Percentiles rank a stretch among this genome's conserved stretches.
These are phyloP conservation scores for Elephas maximus DNA, from an alignment of 2,113 vertebrate genomes.

Conservation along the genomic window DNA sequence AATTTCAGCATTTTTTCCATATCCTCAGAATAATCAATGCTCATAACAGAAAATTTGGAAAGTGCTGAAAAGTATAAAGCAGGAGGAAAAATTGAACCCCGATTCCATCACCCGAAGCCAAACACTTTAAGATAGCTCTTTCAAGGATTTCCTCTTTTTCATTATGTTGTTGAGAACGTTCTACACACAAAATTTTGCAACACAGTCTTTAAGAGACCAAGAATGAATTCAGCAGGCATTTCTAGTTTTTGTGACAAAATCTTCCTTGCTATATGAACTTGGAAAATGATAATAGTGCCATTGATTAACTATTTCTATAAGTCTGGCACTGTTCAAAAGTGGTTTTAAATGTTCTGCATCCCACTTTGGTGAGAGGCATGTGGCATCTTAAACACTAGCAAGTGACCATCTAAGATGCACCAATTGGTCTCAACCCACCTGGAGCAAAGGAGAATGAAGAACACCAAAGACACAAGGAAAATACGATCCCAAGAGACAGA, in stretches of 20 bases:
- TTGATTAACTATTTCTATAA: not conserved
- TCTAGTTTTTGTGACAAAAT: not conserved
- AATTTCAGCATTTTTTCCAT: not conserved
- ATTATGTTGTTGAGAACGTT: not conserved
- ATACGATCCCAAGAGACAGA: too few relatives aligned
- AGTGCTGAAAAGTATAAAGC: not conserved
- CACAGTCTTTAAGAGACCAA: not conserved
- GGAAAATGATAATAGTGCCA: not conserved
- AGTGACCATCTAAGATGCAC: too few relatives aligned
- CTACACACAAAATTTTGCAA: not conserved
- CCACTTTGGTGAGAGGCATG: too few relatives aligned
- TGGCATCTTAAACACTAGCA: too few relatives aligned
- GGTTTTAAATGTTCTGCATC: not conserved
- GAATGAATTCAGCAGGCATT: slow-evolving; percentile 19
- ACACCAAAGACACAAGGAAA: too few relatives aligned
- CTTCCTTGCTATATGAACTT: slow-evolving; percentile 11
- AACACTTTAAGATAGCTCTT: not conserved
- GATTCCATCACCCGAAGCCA: not conserved
- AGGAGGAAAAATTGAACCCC: not conserved
- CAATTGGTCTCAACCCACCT: too few relatives aligned
- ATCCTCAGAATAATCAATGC: not conserved
- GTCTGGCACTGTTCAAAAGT: not conserved
- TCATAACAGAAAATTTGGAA: not conserved
- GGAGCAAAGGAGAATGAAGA: too few relatives aligned
- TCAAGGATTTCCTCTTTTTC: slow-evolving; percentile 15